Conservation (phyloP, 2,113 vertebrate genomes). For the Leptodactylus fuscus region DNA sequence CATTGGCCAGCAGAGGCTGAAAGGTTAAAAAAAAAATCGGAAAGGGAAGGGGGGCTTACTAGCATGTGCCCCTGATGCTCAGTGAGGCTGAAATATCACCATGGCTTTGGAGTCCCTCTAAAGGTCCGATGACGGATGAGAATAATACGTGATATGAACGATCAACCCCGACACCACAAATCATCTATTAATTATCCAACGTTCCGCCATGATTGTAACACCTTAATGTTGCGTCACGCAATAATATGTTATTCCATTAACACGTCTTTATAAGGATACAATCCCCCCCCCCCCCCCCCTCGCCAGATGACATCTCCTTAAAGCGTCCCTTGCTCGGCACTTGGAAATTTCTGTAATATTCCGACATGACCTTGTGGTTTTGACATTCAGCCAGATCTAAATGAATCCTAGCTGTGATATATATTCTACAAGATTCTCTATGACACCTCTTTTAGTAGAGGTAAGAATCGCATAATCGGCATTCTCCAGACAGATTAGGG, state of each 20-base stretch:
- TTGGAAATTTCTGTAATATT: conserved; percentile 56
- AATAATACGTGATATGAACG: conserved; percentile 25
- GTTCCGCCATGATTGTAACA: conserved; percentile 24
- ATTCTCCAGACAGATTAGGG: conserved; percentile 60
- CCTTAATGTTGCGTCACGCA: conserved; percentile 34
- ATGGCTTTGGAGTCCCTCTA: not conserved
- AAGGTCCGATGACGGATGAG: not conserved
- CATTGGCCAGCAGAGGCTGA: conserved; percentile 43
- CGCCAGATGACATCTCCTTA: conserved; percentile 39
- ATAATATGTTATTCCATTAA: conserved; percentile 32
- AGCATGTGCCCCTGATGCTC: conserved; percentile 12
- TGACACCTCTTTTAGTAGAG: conserved; percentile 60
- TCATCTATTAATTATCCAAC: conserved; percentile 39
- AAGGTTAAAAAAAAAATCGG: conserved; percentile 41
- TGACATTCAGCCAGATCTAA: conserved; percentile 61
- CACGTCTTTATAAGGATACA: not conserved
- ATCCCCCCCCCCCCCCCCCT: not conserved
- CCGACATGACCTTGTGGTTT: conserved; percentile 57
- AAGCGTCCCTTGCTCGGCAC: conserved; percentile 23
- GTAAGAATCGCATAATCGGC: conserved; percentile 60
- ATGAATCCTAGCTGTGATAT: conserved; percentile 60
- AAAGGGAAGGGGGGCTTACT: not conserved
- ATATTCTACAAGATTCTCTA: conserved; percentile 59
- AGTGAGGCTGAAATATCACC: conserved; percentile 21
- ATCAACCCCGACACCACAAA: conserved; percentile 43